Conservation (phyloP, 2,888 invertebrate genomes). For the Junonia oenone region DNA sequence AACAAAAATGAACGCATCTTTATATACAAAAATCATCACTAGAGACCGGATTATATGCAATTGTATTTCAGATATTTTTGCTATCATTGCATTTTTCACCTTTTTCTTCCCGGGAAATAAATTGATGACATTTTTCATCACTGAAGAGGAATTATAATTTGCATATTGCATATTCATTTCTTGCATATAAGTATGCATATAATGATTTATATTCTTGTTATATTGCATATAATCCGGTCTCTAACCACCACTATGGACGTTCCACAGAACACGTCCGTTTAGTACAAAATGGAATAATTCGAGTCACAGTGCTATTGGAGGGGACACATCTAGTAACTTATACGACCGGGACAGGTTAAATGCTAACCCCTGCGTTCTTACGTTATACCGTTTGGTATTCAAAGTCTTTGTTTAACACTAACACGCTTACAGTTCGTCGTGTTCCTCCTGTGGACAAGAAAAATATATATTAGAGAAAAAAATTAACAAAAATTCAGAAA, state of each 20-base stretch:
- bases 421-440: slow-evolving; percentile 67
- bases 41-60: too few species aligned
- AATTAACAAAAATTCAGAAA: not conserved
- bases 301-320: slow-evolving; percentile 38
- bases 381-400: slow-evolving; percentile 48
- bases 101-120: too few species aligned
- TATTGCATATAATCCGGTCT: too few species aligned
- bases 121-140: too few species aligned
- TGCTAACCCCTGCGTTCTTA: slow-evolving; percentile 26
- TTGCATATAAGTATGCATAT: too few species aligned
- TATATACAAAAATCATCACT: slow-evolving; percentile 37
- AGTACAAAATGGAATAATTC: slow-evolving; percentile 51
- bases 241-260: slow-evolving; percentile 10
- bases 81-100: too few species aligned
- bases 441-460: slow-evolving; percentile 64
- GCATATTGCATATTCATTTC: too few species aligned
- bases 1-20: slow-evolving; percentile 31
- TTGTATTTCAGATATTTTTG: too few species aligned
- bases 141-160: too few species aligned
- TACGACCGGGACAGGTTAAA: slow-evolving; percentile 12
- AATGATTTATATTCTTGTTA: too few species aligned
- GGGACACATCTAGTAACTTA: slow-evolving; percentile 27
- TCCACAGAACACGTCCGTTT: slow-evolving; percentile 4
- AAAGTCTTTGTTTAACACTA: slow-evolving; percentile 55
- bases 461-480: slow-evolving; percentile 4